phyloP scores from a whole-genome alignment of 1,140 invertebrate genomes.

The Globodera ellingtonae region DNA sequence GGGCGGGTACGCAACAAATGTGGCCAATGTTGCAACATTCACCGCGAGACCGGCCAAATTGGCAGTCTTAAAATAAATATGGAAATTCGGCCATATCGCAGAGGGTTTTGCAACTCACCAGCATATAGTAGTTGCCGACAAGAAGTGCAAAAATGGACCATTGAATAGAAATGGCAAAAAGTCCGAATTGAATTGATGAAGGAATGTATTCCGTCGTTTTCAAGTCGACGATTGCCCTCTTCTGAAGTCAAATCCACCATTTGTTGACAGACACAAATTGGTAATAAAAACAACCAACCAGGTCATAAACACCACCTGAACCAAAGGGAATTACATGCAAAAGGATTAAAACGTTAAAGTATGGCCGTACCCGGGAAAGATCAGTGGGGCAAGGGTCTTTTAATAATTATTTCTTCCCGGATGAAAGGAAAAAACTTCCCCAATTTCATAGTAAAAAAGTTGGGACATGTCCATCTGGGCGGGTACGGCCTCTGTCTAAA shows the following conservation, averaged over 20 bases:
- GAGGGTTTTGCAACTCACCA: slow-evolving; percentile 32
- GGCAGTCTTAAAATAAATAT: slow-evolving; percentile 50
- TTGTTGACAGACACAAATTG: no score
- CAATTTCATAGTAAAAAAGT: no score
- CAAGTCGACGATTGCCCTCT: slow-evolving; percentile 50
- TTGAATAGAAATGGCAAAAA: slow-evolving; percentile 58
- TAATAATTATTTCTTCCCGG: no score
- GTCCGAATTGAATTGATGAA: slow-evolving; percentile 58
- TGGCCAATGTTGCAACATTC: slow-evolving; percentile 53
- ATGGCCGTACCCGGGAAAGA: no score
- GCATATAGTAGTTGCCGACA: slow-evolving; percentile 57
- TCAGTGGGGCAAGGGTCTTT: no score
- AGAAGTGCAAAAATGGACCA: slow-evolving; percentile 59
- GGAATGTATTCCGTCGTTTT: slow-evolving; percentile 62
- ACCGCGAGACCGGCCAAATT: slow-evolving; percentile 60
- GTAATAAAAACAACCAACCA: slow-evolving; percentile 39
- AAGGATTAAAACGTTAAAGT: no score
- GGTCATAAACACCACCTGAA: slow-evolving; percentile 59
- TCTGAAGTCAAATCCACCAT: slow-evolving; percentile 44
- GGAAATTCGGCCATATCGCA: background rate
- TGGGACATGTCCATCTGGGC: no score
- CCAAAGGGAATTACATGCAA: background rate
- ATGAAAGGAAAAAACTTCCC: no score
- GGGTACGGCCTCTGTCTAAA: background rate
- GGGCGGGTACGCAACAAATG: slow-evolving; percentile 62